Conservation (phyloP, 2,113 vertebrate genomes). For the Amphiprion percula region DNA sequence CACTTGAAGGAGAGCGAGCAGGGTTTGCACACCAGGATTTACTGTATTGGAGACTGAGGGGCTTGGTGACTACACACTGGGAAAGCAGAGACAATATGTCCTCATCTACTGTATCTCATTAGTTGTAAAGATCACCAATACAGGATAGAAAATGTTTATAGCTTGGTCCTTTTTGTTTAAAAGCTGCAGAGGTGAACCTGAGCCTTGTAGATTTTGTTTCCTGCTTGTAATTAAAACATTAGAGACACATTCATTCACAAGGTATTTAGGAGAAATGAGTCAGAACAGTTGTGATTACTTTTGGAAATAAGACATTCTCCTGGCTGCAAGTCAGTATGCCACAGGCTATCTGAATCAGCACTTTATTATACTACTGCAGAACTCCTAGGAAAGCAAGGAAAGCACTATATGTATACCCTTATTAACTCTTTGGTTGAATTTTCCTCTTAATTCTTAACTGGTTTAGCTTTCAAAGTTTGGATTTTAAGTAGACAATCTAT, state of each 20-base stretch:
- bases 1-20: neutral
- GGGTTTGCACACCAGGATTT: conserved; percentile 22
- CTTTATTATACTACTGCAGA: neutral
- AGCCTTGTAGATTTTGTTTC: conserved; percentile 31
- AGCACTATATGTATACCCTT: too few relatives aligned
- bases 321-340: neutral
- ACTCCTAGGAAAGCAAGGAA: neutral
- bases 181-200: conserved; percentile 4
- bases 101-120: conserved; percentile 9
- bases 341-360: conserved; percentile 19
- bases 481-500: too few relatives aligned
- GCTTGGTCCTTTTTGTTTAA: neutral
- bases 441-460: too few relatives aligned
- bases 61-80: neutral
- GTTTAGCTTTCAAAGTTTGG: too few relatives aligned
- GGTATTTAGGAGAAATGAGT: conserved; percentile 64
- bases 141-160: conserved; percentile 7
- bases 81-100: conserved; percentile 6
- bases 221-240: conserved; percentile 65
- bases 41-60: neutral
- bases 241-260: conserved; percentile 57
- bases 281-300: conserved; percentile 61
- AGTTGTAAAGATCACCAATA: neutral
- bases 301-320: conserved; percentile 33
- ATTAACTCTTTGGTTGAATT: neutral